Conservation (phyloP, 2,797 vertebrate genomes). For the Microhierax caerulescens region DNA sequence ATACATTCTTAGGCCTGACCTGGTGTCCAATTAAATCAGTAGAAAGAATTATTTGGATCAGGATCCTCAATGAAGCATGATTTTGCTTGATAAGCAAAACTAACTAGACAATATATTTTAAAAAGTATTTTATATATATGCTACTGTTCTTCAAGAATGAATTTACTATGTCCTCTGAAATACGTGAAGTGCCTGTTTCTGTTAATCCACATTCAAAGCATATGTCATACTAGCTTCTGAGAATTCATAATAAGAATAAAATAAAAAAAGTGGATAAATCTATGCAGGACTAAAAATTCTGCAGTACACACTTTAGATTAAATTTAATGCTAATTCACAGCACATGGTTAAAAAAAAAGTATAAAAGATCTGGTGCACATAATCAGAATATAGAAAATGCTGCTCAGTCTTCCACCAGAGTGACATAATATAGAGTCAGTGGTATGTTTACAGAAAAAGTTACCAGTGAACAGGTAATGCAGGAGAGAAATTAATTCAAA, state of each 20-base stretch:
- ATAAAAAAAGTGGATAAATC: background rate
- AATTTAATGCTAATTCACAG: background rate
- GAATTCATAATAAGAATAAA: background rate
- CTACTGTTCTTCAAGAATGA: background rate
- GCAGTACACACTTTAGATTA: background rate
- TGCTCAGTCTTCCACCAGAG: background rate
- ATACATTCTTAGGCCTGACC: background rate
- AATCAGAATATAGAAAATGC: background rate
- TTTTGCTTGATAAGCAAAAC: slow-evolving; percentile 33
- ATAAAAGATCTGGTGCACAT: background rate
- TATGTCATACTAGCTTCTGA: background rate
- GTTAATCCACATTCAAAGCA: background rate
- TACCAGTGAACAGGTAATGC: background rate
- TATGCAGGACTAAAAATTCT: background rate
- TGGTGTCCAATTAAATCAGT: background rate
- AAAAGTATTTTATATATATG: background rate
- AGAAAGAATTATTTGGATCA: background rate
- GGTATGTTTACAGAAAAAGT: background rate
- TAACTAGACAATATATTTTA: background rate
- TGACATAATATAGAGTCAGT: background rate
- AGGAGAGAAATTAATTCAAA: background rate
- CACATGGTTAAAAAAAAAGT: background rate
- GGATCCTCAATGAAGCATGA: background rate
- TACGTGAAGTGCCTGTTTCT: background rate
- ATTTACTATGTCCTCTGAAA: slow-evolving; percentile 7